These are phyloP conservation scores for Tokudaia tokunoshimensis DNA, from an alignment of 2,797 vertebrate genomes.

Conservation along the genomic window DNA sequence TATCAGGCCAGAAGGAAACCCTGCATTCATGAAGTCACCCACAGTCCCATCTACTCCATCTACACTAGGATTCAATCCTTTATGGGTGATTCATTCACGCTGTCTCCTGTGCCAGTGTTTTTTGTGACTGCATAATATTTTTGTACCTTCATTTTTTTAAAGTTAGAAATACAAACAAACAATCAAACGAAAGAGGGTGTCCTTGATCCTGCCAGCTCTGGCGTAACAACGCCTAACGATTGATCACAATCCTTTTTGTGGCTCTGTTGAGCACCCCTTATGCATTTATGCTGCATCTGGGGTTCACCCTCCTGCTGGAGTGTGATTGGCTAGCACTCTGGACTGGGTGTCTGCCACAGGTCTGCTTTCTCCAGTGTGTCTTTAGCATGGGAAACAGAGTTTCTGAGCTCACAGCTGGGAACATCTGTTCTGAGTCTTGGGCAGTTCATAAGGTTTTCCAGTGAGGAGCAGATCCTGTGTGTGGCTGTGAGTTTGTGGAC, in stretches of 20 bases:
- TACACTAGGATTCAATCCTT: background rate
- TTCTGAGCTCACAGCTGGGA: background rate
- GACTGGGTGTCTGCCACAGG: background rate
- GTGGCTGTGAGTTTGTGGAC: too few relatives aligned
- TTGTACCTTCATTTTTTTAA: background rate
- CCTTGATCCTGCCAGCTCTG: background rate
- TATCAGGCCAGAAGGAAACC: background rate
- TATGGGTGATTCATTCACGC: fast-evolving
- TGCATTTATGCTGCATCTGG: background rate
- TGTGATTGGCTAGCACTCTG: too few relatives aligned
- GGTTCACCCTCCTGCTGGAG: background rate
- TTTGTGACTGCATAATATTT: background rate
- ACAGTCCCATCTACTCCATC: fast-evolving
- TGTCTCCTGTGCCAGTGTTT: fast-evolving
- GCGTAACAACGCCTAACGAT: fast-evolving
- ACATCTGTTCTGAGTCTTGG: too few relatives aligned
- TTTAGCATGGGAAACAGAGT: background rate
- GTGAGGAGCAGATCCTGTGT: background rate
- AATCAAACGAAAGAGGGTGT: background rate
- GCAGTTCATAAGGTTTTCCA: background rate
- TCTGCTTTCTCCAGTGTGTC: background rate
- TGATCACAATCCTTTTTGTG: background rate
- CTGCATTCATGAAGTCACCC: background rate
- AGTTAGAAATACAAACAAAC: background rate
- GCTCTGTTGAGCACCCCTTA: background rate